These are phyloP conservation scores for Pseudomyrmex pallidus DNA, from an alignment of 1,140 invertebrate genomes.

Conservation along the genomic window DNA sequence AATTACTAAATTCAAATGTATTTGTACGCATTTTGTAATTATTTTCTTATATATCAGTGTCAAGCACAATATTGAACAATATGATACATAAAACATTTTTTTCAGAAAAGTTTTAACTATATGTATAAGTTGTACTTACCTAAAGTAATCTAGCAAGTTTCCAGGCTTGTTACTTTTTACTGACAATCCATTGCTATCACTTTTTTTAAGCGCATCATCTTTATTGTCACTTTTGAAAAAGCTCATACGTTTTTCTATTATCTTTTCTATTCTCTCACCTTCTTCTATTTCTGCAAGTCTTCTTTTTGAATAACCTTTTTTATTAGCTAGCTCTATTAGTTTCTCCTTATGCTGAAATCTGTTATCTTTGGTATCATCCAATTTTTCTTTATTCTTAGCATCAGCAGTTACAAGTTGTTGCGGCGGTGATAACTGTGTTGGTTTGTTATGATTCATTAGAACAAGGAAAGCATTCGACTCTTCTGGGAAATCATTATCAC, in stretches of 20 bases:
- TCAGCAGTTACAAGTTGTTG: slow-evolving; percentile 37
- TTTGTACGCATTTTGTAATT: not conserved
- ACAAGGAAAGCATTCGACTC: slow-evolving; percentile 77
- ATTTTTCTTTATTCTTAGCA: slow-evolving; percentile 14
- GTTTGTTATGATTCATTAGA: slow-evolving; percentile 73
- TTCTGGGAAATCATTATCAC: slow-evolving; percentile 8
- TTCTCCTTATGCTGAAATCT: slow-evolving; percentile 72
- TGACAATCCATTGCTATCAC: slow-evolving; percentile 38
- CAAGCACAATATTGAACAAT: slow-evolving; percentile 14
- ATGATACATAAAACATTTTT: no score
- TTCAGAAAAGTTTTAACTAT: no score
- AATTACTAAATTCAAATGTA: not conserved
- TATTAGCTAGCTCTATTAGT: slow-evolving; percentile 72
- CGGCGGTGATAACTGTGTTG: slow-evolving; percentile 24
- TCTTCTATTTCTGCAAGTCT: slow-evolving; percentile 77
- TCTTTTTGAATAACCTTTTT: slow-evolving; percentile 75
- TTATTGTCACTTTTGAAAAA: slow-evolving; percentile 69
- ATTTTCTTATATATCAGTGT: slow-evolving; percentile 17
- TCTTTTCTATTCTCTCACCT: slow-evolving; percentile 73
- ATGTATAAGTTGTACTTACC: slow-evolving; percentile 67
- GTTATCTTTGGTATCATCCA: slow-evolving; percentile 40
- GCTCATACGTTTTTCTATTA: slow-evolving; percentile 74
- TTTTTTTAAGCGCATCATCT: slow-evolving; percentile 47
- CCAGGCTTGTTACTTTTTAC: slow-evolving; percentile 66
- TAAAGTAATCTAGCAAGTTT: slow-evolving; percentile 82